Evolutionary conservation across 2,888 invertebrate genomes (phyloP).

Genomic region (Agrotis clavis): DNA sequence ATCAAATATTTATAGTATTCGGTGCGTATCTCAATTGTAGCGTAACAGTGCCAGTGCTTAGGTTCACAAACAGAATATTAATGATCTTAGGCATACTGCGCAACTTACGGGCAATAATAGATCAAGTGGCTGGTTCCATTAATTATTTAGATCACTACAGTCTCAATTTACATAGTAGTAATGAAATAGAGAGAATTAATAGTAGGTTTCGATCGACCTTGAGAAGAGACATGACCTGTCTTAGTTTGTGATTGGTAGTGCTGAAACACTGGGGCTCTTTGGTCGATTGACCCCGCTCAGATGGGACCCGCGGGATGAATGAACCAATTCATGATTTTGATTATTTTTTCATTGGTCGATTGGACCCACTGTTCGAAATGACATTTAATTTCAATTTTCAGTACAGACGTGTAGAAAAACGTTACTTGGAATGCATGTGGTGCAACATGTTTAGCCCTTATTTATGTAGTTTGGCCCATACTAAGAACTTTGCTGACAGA

Average conservation of each 20-base stretch:
- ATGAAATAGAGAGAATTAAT: constrained; percentile 31
- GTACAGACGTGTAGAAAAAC: no score
- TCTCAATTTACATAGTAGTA: constrained; percentile 38
- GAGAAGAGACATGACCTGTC: background rate
- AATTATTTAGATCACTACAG: constrained; percentile 43
- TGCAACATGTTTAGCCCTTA: no score
- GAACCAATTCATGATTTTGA: no score
- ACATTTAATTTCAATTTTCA: no score
- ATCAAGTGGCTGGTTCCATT: constrained; percentile 33
- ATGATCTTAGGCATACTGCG: constrained; percentile 39
- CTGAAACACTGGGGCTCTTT: background rate
- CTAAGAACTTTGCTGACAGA: no score
- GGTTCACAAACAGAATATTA: constrained; percentile 55
- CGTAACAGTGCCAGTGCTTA: constrained; percentile 14
- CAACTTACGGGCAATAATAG: constrained; percentile 35
- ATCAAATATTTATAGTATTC: constrained; percentile 27
- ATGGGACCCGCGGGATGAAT: no score
- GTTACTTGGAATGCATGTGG: no score
- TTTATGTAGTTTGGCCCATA: no score
- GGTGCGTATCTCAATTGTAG: constrained; percentile 37
- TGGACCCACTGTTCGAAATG: no score
- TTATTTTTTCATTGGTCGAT: no score
- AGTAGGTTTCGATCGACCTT: background rate
- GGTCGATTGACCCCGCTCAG: no score
- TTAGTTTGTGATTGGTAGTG: background rate